Percentiles rank a stretch among this genome's conserved stretches.
Evolutionary conservation across 2,797 vertebrate genomes (phyloP).

Genomic region (Catharus ustulatus): DNA sequence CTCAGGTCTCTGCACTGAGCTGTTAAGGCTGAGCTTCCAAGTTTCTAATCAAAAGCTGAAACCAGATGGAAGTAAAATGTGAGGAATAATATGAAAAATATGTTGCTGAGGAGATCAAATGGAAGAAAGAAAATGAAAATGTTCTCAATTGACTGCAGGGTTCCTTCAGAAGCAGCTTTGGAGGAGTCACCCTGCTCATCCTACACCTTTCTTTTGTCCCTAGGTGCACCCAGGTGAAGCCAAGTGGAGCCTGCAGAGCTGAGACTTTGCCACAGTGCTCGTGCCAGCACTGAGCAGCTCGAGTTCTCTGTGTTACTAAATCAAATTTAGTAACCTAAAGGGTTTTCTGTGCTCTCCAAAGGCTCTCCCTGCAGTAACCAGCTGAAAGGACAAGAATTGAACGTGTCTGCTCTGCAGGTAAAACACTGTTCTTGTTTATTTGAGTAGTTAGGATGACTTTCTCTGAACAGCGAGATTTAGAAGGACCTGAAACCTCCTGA

Average conservation of each 20-base stretch:
- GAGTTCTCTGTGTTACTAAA: neutral
- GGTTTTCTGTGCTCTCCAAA: neutral
- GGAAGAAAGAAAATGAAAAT: slow-evolving; percentile 59
- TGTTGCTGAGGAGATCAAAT: slow-evolving; percentile 77
- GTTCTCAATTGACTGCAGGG: slow-evolving; percentile 31
- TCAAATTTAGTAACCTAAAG: neutral
- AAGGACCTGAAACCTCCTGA: neutral
- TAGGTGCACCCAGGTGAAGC: neutral
- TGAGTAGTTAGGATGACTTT: neutral
- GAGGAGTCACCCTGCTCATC: neutral
- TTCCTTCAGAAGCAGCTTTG: slow-evolving; percentile 58
- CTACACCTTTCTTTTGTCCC: neutral
- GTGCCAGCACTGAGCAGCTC: neutral
- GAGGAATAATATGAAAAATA: slow-evolving; percentile 75
- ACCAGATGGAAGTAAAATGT: slow-evolving; percentile 78
- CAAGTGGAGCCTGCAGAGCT: neutral
- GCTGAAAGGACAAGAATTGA: neutral
- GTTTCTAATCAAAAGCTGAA: slow-evolving; percentile 74
- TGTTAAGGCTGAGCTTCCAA: slow-evolving; percentile 55
- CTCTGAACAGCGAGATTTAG: neutral
- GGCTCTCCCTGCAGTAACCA: neutral
- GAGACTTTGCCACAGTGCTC: neutral
- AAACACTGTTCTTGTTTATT: neutral
- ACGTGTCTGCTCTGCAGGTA: neutral
- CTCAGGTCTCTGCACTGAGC: slow-evolving; percentile 40